Evolutionary conservation across 2,888 invertebrate species (phyloP), one percentile per base, ranked within the genome.

Genomic region (Euclidia mi): DNA sequence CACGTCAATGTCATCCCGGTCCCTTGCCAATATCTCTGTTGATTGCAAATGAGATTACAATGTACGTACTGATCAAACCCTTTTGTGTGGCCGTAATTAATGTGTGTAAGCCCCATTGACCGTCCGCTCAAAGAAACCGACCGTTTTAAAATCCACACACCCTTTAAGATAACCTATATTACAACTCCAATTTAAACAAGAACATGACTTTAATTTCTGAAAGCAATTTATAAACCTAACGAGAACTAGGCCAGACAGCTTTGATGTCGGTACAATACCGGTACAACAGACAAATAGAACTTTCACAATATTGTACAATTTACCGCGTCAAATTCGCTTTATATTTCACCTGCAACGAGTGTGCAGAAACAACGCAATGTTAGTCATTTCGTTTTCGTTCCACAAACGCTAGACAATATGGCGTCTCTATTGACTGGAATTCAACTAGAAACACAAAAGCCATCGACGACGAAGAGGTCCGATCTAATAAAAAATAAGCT

Each of bases 321-420:
- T 78, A 84, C 77, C 78, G 79, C 80, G 80, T 83, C 85, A 82
- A 84, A 88, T 84, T 82, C 82, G 69, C 78, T 86, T 81, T 81
- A 82, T 86, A 81, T 82, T 78, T 78, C 76, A 77, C 60, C 76
- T 74, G 72, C 63, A 57, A 34, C 62, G 56, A 66, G 56, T 76
- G 71, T 68, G 78, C 74, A 72, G 71, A 78, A 76, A 82, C 78
- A 84, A 71, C 79, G 80, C 85, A 87, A 89, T 84, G 84, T 85
- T 78, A 84, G 87, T 85, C 86, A 87, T 89, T 90, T 82, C 73
- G 77, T 71, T 25, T 25, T 3, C 20, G 7, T 3, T 25, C 20
- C 20, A 87, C 87, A 88, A 89, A 89, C 79, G 85, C 82, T 82
- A 78, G 82, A 87, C 85, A 88, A 90, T 91, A 89, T 89, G 79